Base-by-base conservation (phyloP, 2,113 vertebrate species). In the Coturnix japonica region DNA sequence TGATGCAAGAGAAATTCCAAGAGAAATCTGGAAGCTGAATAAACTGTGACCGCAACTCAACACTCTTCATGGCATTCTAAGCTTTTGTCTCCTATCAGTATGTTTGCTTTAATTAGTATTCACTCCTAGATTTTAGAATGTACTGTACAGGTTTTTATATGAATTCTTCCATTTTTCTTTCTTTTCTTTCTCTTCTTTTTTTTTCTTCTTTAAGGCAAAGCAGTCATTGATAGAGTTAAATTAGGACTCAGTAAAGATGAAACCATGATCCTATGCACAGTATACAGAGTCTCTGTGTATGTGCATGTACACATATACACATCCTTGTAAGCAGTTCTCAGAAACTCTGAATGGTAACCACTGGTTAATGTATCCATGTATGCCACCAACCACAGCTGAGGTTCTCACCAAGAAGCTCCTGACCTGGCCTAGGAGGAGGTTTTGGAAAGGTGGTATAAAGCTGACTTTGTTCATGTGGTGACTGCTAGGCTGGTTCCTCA, bases 401-500 rank as follows among this genome's bases (percentile, higher is more conserved):
- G 37, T 82, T 87, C 89, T 91, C 64, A 93, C 81, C 75, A 75
- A 95, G 56, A 89, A 92, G 22, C 15, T 93, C 53, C 75, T 77
- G 64, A 82, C 72, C 94, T 20, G 3, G 23, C 66, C 33, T 66
- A 30, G 63, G 63, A 87, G 74, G 20, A 54, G 20, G 19, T 31
- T 80, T 81, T 90, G 79, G 70, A 53, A 71, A 63, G 54, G 26
- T 73, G 64, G 22, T 80, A 95, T 91, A 95, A 94, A 92, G 94
- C 78, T 22, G 51, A 85, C 84, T 96, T 85, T 96, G 87, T 96
- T 89, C 51, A 64, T 87, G 72, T 71, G 78, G 78, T 79, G 66
- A 46, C 81, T 65, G 85, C 57, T 89, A 85, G 78, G 75, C 78
- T 51, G 87, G 89, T 35, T 86, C 84, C 37, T 81, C 73, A 47